phyloP scores from a whole-genome alignment of 2,888 invertebrate genomes.

The Copidosoma aretas region DNA sequence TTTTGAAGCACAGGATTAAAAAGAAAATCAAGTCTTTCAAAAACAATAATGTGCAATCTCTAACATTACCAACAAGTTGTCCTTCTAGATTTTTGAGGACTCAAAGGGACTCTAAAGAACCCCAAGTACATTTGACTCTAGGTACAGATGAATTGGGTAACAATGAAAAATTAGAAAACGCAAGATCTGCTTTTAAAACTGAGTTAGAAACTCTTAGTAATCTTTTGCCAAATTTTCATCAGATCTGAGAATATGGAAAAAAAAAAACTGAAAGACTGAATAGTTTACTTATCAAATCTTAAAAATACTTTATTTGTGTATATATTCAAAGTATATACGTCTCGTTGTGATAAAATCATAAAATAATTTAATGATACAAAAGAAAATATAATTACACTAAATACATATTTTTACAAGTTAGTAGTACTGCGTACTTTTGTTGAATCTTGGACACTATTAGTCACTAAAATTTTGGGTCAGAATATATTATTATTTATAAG shows the following conservation, averaged over 20 bases:
- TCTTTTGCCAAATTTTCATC: constrained; percentile 47
- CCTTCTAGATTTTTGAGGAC: constrained; percentile 45
- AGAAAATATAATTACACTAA: too few relatives aligned
- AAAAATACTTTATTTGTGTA: too few relatives aligned
- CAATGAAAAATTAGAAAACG: constrained; percentile 31
- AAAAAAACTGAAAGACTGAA: constrained; percentile 7
- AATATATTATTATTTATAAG: constrained; percentile 1
- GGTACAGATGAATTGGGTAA: constrained; percentile 29
- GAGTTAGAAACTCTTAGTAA: constrained; percentile 45
- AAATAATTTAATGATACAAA: too few relatives aligned
- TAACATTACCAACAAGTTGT: constrained; percentile 35
- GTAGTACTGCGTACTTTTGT: too few relatives aligned
- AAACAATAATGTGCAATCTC: constrained; percentile 14
- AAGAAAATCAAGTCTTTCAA: constrained; percentile 44
- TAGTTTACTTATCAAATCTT: too few relatives aligned
- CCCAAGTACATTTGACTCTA: constrained; percentile 37
- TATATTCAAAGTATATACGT: too few relatives aligned
- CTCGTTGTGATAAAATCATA: too few relatives aligned
- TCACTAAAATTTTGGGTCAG: neutral
- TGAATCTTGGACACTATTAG: too few relatives aligned
- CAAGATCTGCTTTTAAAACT: constrained; percentile 39
- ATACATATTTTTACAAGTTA: too few relatives aligned
- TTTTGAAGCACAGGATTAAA: constrained; percentile 46
- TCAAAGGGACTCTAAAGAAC: constrained; percentile 39
- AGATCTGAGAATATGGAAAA: constrained; percentile 2